These are phyloP conservation scores for Lagocephalus sceleratus DNA, from an alignment of 2,797 vertebrate species.

Conservation along the genomic window DNA sequence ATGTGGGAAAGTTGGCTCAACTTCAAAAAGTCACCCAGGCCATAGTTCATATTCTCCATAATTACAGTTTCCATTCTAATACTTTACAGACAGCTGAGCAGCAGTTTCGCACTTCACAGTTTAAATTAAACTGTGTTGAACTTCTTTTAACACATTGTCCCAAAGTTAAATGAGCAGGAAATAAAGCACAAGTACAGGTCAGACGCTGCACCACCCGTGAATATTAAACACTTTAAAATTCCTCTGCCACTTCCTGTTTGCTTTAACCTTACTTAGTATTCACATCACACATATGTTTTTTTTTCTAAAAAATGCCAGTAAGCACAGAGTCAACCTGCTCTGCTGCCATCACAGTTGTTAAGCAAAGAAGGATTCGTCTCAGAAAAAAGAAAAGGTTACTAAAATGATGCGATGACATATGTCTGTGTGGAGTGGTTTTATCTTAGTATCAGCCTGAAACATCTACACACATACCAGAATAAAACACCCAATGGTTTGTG, in stretches of 20 bases:
- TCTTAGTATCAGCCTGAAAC: too few relatives aligned
- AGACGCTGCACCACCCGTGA: not conserved
- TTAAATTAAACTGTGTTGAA: not conserved
- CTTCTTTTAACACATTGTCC: not conserved
- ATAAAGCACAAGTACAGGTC: slow-evolving; percentile 22
- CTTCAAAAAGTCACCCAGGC: not conserved
- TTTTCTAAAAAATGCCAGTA: not conserved
- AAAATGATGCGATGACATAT: too few relatives aligned
- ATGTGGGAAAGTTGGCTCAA: slow-evolving; percentile 4
- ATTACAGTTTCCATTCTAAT: slow-evolving; percentile 1
- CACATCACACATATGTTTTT: not conserved
- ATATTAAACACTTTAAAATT: slow-evolving; percentile 8
- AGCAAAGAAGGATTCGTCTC: too few relatives aligned
- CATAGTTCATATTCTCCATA: not conserved
- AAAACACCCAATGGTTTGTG: too few relatives aligned
- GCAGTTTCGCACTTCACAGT: not conserved
- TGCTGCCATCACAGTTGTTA: too few relatives aligned
- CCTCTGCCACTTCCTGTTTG: slow-evolving; percentile 28
- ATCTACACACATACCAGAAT: too few relatives aligned
- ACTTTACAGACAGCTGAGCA: slow-evolving; percentile 12
- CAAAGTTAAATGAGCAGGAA: not conserved
- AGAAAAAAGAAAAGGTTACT: too few relatives aligned
- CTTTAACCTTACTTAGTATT: not conserved
- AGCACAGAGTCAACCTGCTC: too few relatives aligned
- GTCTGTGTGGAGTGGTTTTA: too few relatives aligned